Conservation (phyloP, 2,888 invertebrate species). For the Aphelenchoides bicaudatus region DNA sequence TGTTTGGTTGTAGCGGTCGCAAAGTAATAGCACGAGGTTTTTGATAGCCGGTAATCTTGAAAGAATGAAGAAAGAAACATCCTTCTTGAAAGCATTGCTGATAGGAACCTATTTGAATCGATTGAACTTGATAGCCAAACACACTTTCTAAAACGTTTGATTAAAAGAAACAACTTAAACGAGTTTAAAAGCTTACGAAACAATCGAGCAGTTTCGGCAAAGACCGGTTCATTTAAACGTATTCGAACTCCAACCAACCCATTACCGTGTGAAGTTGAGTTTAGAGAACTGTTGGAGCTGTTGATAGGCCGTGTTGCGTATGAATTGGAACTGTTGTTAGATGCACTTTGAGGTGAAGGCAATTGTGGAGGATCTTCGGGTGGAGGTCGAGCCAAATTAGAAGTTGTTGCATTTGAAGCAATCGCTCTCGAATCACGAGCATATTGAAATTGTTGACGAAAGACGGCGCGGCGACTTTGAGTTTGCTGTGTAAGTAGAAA, state of each 20-base stretch:
- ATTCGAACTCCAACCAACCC: constrained; percentile 25
- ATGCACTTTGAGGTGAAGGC: no score
- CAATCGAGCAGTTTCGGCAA: constrained; percentile 29
- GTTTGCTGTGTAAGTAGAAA: no score
- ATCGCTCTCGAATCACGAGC: no score
- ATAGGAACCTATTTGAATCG: constrained; percentile 47
- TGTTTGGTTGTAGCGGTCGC: constrained; percentile 29
- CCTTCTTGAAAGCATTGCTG: constrained; percentile 59
- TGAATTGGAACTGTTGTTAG: no score
- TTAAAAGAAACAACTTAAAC: not conserved
- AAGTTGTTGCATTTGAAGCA: no score
- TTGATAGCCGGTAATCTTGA: constrained; percentile 36
- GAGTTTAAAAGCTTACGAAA: constrained; percentile 28
- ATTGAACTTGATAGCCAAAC: constrained; percentile 53
- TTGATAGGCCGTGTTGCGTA: no score
- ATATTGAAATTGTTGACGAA: no score
- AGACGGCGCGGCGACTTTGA: no score
- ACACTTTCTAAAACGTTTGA: constrained; percentile 45
- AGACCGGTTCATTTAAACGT: constrained; percentile 39
- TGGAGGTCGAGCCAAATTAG: no score
- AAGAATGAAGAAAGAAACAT: constrained; percentile 44
- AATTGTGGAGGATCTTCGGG: no score
- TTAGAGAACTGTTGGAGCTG: no score
- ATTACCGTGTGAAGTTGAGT: not conserved
- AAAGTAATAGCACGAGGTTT: constrained; percentile 25